Conservation (phyloP, 2,888 invertebrate species). For the Thysanoteuthis rhombus region DNA sequence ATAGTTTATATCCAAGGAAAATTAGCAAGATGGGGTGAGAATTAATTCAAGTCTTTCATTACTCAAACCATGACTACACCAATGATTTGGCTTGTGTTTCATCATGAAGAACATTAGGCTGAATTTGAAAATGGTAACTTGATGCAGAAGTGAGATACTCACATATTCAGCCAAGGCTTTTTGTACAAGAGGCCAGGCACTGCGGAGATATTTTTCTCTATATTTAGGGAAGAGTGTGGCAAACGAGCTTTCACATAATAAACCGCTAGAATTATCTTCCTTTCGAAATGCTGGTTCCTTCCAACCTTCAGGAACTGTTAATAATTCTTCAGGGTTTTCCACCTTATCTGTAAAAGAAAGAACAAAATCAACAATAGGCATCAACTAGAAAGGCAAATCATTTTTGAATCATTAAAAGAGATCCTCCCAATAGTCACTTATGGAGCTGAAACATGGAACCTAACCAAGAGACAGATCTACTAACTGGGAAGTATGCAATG, state of each 20-base stretch:
- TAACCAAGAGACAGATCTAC: too few species aligned
- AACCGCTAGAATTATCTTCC: slow-evolving; percentile 87
- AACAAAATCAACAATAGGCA: neutral
- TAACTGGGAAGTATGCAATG: too few species aligned
- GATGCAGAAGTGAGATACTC: slow-evolving; percentile 39
- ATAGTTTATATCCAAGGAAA: neutral
- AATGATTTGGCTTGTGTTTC: neutral
- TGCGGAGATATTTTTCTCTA: slow-evolving; percentile 91
- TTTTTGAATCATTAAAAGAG: too few species aligned
- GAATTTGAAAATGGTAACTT: neutral
- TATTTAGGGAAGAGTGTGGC: slow-evolving; percentile 97
- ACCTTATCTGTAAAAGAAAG: neutral
- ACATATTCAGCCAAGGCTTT: slow-evolving; percentile 82
- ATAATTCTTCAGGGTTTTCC: slow-evolving; percentile 46
- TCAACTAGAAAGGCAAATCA: too few species aligned
- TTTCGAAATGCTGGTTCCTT: slow-evolving; percentile 79
- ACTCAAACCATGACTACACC: neutral
- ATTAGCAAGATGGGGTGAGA: neutral
- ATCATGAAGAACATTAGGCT: neutral
- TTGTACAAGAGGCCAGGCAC: slow-evolving; percentile 94
- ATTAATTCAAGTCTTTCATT: neutral
- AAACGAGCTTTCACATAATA: slow-evolving; percentile 94
- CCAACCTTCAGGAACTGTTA: slow-evolving; percentile 69
- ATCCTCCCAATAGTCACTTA: too few species aligned
- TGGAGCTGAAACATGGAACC: too few species aligned